A percentile compares a stretch with the other conserved stretches of the same genome.
Evolutionary conservation across 92 coral and sea anemone genomes (phyloP).

Genomic region (Paragorgia papillata): DNA sequence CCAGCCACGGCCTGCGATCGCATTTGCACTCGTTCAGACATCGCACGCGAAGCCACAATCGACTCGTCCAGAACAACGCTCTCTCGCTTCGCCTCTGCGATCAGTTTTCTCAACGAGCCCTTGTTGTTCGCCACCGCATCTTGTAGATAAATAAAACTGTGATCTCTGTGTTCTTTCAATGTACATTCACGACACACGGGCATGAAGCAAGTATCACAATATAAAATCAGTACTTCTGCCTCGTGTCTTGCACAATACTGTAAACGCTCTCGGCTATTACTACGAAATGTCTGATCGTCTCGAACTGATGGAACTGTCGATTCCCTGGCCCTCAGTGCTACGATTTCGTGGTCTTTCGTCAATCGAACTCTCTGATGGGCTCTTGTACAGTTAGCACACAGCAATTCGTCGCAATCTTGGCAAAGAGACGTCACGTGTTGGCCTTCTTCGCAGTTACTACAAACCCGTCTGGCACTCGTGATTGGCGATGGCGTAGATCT

Average conservation of each 20-base stretch:
- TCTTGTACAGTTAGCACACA: slow-evolving; percentile 92
- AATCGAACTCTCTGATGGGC: slow-evolving; percentile 94
- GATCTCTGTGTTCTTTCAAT: slow-evolving; percentile 83
- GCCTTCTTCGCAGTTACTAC: slow-evolving; percentile 95
- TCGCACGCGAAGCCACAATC: slow-evolving; percentile 67
- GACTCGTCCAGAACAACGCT: slow-evolving; percentile 80
- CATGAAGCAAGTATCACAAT: slow-evolving; percentile 90
- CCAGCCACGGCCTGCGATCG: slow-evolving; percentile 78
- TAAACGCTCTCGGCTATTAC: not conserved
- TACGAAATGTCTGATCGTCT: not conserved
- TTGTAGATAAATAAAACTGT: slow-evolving; percentile 86
- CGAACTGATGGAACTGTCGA: slow-evolving; percentile 58
- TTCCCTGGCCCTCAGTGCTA: slow-evolving; percentile 80
- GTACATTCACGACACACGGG: slow-evolving; percentile 95
- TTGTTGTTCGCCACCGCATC: slow-evolving; percentile 80
- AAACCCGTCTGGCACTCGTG: slow-evolving; percentile 62
- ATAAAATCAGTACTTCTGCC: slow-evolving; percentile 77
- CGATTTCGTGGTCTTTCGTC: slow-evolving; percentile 92
- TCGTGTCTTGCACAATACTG: slow-evolving; percentile 86
- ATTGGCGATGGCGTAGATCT: slow-evolving; percentile 57
- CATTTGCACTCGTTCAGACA: slow-evolving; percentile 82
- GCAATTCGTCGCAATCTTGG: slow-evolving; percentile 81
- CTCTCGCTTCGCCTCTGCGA: slow-evolving; percentile 80
- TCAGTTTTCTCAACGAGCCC: slow-evolving; percentile 80
- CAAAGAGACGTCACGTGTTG: slow-evolving; percentile 90